Evolutionary conservation across 1,140 invertebrate species (phyloP), one percentile per base, ranked within the genome.

Genomic region (Nylanderia fulva): DNA sequence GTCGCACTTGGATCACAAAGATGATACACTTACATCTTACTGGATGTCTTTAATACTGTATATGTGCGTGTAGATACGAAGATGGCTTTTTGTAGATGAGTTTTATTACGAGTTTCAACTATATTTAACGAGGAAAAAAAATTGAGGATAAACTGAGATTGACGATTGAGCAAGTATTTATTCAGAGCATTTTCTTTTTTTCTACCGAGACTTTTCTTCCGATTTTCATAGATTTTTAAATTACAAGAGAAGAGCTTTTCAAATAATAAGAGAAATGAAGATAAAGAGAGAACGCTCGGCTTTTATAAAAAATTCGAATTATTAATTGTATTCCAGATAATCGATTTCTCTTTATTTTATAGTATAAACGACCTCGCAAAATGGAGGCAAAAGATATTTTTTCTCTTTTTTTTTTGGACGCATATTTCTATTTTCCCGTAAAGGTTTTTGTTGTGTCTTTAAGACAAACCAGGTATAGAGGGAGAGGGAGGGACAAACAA

Each of bases 401-500:
- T 18, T 33, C 29, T 39, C 56, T 54, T 68, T 54, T 79, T 21
- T 8, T 9, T 33, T 1, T 29, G 15, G 27, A 36, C 13, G 15
- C 15, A 24, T 45, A 33, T 27, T 21, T 54, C 36, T 36, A 39
- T 58, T 54, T 6, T 29, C 15, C n/a, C 21, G 18, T 27, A n/a
- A 58, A 56, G 52, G n/a, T 82, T 87, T 82, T 82, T 74, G 48
- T 54, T 39, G 24, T 36, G 54, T 27, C 36, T 56, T 64, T 66
- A 52, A 64, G 36, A 33, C 2, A 29, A 54, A 29, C 18, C n/a
- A 6, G 11, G 24, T 5, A 29, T 9, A 24, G 8, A 48, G 42
- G 29, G 42, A 29, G 15, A 24, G 8, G 39, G 42, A 39, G 42
- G 54, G 24, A 39, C 75, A 83, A 87, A 83, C 76, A 87, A 87